Percentiles rank a stretch among this genome's conserved stretches.
Conservation (phyloP, 2,888 invertebrate genomes). For the Dyspetes luteomarginatus region DNA sequence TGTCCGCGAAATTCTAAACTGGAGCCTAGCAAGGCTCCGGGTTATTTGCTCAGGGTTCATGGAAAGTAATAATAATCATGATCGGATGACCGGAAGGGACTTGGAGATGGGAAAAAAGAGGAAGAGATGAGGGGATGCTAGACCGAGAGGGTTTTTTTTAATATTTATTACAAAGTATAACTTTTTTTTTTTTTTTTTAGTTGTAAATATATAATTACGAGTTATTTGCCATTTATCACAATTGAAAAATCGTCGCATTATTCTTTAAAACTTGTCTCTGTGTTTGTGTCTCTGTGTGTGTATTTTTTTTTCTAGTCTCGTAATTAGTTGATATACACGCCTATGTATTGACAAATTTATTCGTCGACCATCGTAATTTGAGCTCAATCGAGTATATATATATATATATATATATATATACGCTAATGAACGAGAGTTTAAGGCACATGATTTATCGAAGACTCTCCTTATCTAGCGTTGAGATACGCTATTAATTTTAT, state of each 20-base stretch:
- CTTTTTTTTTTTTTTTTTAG: background rate
- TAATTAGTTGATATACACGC: too few relatives aligned
- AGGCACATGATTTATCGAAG: constrained; percentile 60
- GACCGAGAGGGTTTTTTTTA: too few relatives aligned
- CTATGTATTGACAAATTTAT: constrained; percentile 11
- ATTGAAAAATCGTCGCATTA: constrained; percentile 42
- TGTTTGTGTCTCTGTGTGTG: background rate
- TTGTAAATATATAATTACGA: constrained; percentile 37
- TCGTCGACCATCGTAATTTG: constrained; percentile 24
- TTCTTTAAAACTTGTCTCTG: background rate
- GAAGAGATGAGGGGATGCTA: too few relatives aligned
- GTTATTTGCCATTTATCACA: constrained; percentile 50
- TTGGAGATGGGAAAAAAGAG: too few relatives aligned
- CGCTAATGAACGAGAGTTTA: constrained; percentile 27
- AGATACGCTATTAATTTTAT: background rate
- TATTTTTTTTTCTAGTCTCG: too few relatives aligned
- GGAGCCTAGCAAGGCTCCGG: too few relatives aligned
- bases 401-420: too few relatives aligned
- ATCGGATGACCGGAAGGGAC: too few relatives aligned
- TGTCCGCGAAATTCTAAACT: too few relatives aligned
- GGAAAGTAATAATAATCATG: too few relatives aligned
- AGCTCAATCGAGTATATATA: constrained; percentile 26
- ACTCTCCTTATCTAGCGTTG: background rate
- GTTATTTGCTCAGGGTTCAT: too few relatives aligned
- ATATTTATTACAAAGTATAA: too few relatives aligned